phyloP scores from a whole-genome alignment of 1,140 invertebrate species.

The Micrasema longulum region DNA sequence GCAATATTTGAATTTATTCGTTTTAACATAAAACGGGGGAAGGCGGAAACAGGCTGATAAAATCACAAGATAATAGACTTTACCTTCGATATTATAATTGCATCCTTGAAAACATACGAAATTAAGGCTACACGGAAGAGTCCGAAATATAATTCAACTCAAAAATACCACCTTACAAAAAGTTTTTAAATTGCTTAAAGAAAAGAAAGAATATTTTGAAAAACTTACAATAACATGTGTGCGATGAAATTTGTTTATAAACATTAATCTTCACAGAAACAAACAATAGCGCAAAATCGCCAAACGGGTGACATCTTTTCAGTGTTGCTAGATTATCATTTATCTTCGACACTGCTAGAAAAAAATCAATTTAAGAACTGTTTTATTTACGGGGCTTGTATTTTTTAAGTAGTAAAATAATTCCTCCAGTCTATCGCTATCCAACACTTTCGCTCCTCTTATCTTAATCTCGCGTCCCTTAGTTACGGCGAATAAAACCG shows the following conservation, averaged over 20 bases:
- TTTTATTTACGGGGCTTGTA: too few species aligned
- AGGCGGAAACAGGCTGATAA: neutral
- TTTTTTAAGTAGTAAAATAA: too few species aligned
- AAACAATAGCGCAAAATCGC: conserved; percentile 39
- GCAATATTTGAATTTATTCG: neutral
- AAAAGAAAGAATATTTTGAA: neutral
- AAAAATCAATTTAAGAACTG: too few species aligned
- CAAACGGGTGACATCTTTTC: conserved; percentile 45
- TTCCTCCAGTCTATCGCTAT: too few species aligned
- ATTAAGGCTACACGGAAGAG: conserved; percentile 44
- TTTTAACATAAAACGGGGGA: neutral
- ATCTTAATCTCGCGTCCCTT: too few species aligned
- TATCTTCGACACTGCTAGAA: neutral
- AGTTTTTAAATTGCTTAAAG: neutral
- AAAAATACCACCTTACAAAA: neutral
- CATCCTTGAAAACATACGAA: conserved; percentile 43
- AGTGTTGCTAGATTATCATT: conserved; percentile 25
- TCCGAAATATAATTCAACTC: conserved; percentile 7
- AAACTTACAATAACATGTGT: conserved; percentile 32
- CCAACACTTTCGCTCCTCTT: too few species aligned
- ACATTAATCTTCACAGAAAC: conserved; percentile 41
- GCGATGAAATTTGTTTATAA: conserved; percentile 35
- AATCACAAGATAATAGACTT: neutral
- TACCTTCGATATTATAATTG: conserved; percentile 36
- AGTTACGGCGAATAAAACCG: too few species aligned